A percentile compares a stretch with the other conserved stretches of the same genome.
These are phyloP conservation scores for Acanthosepion pharaonis DNA, from an alignment of 2,888 invertebrate genomes.

Conservation along the genomic window DNA sequence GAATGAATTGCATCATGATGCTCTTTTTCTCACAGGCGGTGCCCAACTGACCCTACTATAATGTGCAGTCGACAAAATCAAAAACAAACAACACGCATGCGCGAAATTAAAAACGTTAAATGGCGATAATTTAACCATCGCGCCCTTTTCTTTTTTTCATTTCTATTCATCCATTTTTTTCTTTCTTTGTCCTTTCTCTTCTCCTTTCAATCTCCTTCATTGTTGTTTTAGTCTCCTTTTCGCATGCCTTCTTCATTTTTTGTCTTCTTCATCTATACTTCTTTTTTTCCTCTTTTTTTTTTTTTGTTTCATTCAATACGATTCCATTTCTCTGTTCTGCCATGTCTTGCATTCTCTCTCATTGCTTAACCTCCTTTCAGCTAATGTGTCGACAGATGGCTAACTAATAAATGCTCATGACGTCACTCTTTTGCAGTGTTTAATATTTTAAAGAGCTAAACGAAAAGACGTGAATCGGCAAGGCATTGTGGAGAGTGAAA, in stretches of 20 bases:
- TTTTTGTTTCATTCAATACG: background rate
- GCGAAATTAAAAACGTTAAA: too few relatives aligned
- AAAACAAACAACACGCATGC: too few relatives aligned
- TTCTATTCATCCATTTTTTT: too few relatives aligned
- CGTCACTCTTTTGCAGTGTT: background rate
- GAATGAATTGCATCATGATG: too few relatives aligned
- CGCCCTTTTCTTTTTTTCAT: too few relatives aligned
- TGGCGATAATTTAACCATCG: too few relatives aligned
- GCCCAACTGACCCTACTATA: too few relatives aligned
- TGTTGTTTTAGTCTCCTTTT: background rate
- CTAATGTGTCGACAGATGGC: background rate
- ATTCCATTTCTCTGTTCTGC: background rate
- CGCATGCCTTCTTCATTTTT: background rate
- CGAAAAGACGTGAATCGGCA: background rate
- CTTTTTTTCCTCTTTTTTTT: background rate
- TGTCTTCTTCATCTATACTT: background rate
- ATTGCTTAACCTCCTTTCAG: background rate
- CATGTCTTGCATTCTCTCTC: background rate
- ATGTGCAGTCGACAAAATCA: too few relatives aligned
- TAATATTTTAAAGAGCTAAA: constrained; percentile 8
- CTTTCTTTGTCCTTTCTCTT: too few relatives aligned
- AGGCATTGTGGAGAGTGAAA: background rate
- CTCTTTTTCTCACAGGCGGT: too few relatives aligned
- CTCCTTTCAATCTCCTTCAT: background rate
- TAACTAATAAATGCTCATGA: background rate